These are phyloP conservation scores for Pseudachorutes palmiensis DNA, from an alignment of 1,140 invertebrate species.

Conservation along the genomic window DNA sequence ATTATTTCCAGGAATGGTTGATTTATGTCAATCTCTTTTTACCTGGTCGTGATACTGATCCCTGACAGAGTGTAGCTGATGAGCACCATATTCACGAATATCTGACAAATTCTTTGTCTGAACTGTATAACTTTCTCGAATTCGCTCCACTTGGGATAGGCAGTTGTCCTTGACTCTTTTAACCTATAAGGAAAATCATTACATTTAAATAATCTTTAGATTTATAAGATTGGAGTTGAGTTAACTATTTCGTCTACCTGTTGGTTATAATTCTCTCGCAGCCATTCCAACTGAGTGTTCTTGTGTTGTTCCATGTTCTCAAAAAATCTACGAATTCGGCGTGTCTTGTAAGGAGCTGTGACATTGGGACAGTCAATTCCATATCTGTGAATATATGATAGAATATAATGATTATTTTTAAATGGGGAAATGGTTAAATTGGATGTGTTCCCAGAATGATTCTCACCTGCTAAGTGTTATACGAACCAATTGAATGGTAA, in stretches of 20 bases:
- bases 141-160: conserved; percentile 83
- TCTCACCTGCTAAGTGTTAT: conserved; percentile 61
- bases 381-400: conserved; percentile 39
- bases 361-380: conserved; percentile 33
- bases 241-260: conserved; percentile 53
- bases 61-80: conserved; percentile 67
- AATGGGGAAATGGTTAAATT: neutral
- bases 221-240: neutral
- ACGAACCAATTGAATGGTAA: conserved; percentile 64
- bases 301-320: conserved; percentile 86
- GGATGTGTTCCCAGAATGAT: neutral
- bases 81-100: conserved; percentile 80
- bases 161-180: conserved; percentile 86
- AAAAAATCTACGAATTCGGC: conserved; percentile 47
- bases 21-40: conserved; percentile 38
- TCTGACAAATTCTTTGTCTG: conserved; percentile 79
- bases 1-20: too few species aligned
- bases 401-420: conserved; percentile 21
- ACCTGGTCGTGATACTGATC: conserved; percentile 90
- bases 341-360: conserved; percentile 21
- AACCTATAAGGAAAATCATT: conserved; percentile 51
- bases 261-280: conserved; percentile 82
- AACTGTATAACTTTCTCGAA: conserved; percentile 78
- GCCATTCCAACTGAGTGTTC: conserved; percentile 71
- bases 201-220: too few species aligned